Base-by-base conservation (phyloP, 1,140 invertebrate genomes). In the Eciton burchellii region DNA sequence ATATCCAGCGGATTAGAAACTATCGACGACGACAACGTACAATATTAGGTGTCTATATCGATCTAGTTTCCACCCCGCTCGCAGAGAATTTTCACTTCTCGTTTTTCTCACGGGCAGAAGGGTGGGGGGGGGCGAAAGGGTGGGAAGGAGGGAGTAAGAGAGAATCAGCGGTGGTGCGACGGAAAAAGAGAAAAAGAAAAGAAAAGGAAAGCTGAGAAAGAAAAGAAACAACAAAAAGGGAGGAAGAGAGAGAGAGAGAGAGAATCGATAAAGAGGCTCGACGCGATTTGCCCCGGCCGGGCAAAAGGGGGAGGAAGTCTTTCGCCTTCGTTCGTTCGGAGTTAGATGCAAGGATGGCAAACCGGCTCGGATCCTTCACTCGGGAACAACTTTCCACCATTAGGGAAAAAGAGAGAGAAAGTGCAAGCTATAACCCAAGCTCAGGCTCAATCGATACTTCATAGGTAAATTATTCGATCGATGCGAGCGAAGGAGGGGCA, bases 1-100 rank as follows among this genome's bases (percentile, higher is more conserved):
- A 90, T 90, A 90, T 90, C 89, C 86, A 86, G 84, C 76, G 85
- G 89, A 88, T 84, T 87, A 85, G 86, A 73, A 59, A 83, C 62
- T 62, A 63, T 65, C 74, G 74, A 84, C 63, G 9, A 52, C 59
- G 59, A 77, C 45, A 52, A 83, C 41, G 84, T 87, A 84, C 77
- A 88, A 84, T 85, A 87, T 63, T 81, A 76, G 62, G 77, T 81
- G 68, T 81, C 77, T 73, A 81, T 81, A 81, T 82, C 56, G 60
- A 84, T 81, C 65, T 81, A 81, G 65, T 81, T 81, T 81, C 63
- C 43, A 73, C 45, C 70, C 68, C 68, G 41, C 74, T 70, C 74
- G 74, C 49, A 79, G 74, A 79, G 63, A 79, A 70, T 79, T 79
- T 79, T 79, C 65, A 70, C 63, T 79, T 79, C n/a, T n/a, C 49